phyloP scores from a whole-genome alignment of 1,140 invertebrate species.

The Formica exsecta region DNA sequence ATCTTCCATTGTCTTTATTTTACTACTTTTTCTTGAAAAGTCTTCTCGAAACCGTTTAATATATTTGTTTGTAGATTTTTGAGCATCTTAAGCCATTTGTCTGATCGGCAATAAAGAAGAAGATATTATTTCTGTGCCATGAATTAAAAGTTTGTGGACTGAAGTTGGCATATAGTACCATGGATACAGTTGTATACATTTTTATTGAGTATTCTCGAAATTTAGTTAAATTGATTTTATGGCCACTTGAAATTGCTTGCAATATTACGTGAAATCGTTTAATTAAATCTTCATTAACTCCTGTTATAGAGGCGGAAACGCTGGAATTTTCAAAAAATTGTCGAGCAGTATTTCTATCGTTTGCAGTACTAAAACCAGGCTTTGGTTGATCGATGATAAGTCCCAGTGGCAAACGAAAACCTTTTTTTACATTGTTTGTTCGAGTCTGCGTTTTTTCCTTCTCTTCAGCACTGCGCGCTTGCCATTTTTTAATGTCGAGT shows the following conservation, averaged over 20 bases:
- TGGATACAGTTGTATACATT: constrained; percentile 40
- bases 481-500: constrained; percentile 75
- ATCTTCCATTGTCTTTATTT: no score
- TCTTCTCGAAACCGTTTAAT: no score
- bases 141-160: neutral
- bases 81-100: neutral
- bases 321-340: constrained; percentile 79
- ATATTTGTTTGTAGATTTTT: no score
- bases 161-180: neutral
- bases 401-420: neutral
- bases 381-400: constrained; percentile 17
- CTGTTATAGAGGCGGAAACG: constrained; percentile 73
- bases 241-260: constrained; percentile 11
- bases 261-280: constrained; percentile 40
- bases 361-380: constrained; percentile 37
- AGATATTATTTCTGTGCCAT: neutral
- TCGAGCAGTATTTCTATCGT: constrained; percentile 77
- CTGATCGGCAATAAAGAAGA: neutral
- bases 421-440: constrained; percentile 14
- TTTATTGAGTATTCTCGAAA: constrained; percentile 29
- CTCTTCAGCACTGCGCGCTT: constrained; percentile 1
- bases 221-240: constrained; percentile 24
- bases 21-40: no score
- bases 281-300: constrained; percentile 67
- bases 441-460: neutral